Base-by-base conservation (phyloP, 53 echinoderm and acorn worm species). In the Crossaster papposus region DNA sequence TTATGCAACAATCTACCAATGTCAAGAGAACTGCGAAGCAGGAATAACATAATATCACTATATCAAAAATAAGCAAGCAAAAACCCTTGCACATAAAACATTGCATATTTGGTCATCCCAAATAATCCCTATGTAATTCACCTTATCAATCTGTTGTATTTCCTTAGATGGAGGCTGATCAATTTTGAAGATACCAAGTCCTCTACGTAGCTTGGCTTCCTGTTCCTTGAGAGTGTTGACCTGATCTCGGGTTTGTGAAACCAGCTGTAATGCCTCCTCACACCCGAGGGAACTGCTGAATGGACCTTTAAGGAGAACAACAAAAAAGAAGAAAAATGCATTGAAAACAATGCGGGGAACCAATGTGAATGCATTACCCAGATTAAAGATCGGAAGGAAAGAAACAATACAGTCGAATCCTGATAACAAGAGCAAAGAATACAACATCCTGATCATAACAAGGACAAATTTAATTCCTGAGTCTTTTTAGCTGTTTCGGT, bases 131-230 rank as follows among this genome's bases (percentile, higher is more conserved):
- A 22, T 5, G 33, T 10, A 3, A 53, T 22, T 88, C 77, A 93
- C 93, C 99, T 98, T 98, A 83, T 98, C 99, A 34, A 98, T 80
- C 64, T 95, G 95, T 62, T 94, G 95, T 70, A 98, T 95, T 77
- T 98, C 99, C 78, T 98, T 98, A 11, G 95, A 94, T 2, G 99
- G 99, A 14, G 99, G 99, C 65, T 96, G 99, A 89, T 98, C 96
- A 82, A 98, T 98, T 83, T 98, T 98, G 83, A 98, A 98, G 93
- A 98, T 96, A 54, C 90, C 94, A 31, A 98, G 94, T n/a, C 99
- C 99, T 81, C 94, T 92, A 80, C 96, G 91, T 32, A 98, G 79
- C 53, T 94, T 94, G 30, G 99, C 96, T 50, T 98, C 99, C 65
- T 96, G 96, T 22, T 91, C 89, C 73, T 98, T 98, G 51, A 98